Conservation (phyloP, 2,888 invertebrate genomes). For the Dexiosoma caninum region DNA sequence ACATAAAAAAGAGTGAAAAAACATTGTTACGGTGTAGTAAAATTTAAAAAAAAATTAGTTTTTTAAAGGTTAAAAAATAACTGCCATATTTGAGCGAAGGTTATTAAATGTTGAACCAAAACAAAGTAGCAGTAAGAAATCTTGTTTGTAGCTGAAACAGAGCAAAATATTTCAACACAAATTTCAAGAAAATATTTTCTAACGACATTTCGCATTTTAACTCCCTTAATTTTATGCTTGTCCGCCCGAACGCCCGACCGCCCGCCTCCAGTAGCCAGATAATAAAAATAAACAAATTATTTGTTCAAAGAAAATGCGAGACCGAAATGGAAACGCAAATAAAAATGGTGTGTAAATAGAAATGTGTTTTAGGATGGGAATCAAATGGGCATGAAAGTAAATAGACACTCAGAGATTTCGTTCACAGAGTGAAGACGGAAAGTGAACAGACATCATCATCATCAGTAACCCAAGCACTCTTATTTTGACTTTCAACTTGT, state of each 20-base stretch:
- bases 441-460: too few species aligned
- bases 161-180: slow-evolving; percentile 19
- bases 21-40: neutral
- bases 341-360: neutral
- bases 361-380: neutral
- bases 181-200: slow-evolving; percentile 15
- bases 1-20: neutral
- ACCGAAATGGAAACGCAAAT: slow-evolving; percentile 10
- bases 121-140: too few species aligned
- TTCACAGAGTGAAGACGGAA: too few species aligned
- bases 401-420: too few species aligned
- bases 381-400: neutral
- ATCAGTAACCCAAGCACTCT: too few species aligned
- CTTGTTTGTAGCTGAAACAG: neutral
- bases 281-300: slow-evolving; percentile 65
- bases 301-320: slow-evolving; percentile 51
- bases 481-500: too few species aligned
- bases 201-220: slow-evolving; percentile 40
- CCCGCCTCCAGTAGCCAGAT: slow-evolving; percentile 57
- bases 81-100: slow-evolving; percentile 2
- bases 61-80: neutral
- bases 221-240: slow-evolving; percentile 60
- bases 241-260: too few species aligned
- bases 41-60: neutral
- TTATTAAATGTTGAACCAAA: neutral